Conservation (phyloP, 2,113 vertebrate genomes). For the Lepisosteus osseus region DNA sequence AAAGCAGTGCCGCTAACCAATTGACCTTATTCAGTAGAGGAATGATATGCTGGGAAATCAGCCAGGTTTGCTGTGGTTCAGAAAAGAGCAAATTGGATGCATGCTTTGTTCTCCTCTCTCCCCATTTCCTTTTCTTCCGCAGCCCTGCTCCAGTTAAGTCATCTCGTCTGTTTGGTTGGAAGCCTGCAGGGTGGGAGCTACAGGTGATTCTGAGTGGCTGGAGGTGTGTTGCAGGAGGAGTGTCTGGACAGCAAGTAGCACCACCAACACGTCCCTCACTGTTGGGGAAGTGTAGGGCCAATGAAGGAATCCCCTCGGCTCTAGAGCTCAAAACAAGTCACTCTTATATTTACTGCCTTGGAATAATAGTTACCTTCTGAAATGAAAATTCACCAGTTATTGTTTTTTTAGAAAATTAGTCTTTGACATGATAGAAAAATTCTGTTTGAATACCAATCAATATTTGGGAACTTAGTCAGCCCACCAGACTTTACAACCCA, state of each 20-base stretch:
- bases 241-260: neutral
- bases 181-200: conserved; percentile 60
- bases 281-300: neutral
- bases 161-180: conserved; percentile 58
- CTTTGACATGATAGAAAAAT: too few species aligned
- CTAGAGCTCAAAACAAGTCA: too few species aligned
- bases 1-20: conserved; percentile 65
- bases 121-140: conserved; percentile 49
- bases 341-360: too few species aligned
- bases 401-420: too few species aligned
- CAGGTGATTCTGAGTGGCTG: conserved; percentile 46
- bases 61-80: conserved; percentile 72
- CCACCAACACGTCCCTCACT: neutral
- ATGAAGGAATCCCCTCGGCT: too few species aligned
- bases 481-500: too few species aligned
- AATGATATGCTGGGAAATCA: conserved; percentile 71
- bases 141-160: conserved; percentile 63
- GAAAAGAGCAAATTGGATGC: conserved; percentile 77
- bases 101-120: conserved; percentile 67
- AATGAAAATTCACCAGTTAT: too few species aligned
- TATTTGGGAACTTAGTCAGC: too few species aligned
- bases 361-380: too few species aligned
- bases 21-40: conserved; percentile 72
- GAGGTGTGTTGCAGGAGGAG: neutral
- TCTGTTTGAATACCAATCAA: too few species aligned